These are phyloP conservation scores for Cryptosula pallasiana DNA, from an alignment of 2,888 invertebrate species.

Conservation along the genomic window DNA sequence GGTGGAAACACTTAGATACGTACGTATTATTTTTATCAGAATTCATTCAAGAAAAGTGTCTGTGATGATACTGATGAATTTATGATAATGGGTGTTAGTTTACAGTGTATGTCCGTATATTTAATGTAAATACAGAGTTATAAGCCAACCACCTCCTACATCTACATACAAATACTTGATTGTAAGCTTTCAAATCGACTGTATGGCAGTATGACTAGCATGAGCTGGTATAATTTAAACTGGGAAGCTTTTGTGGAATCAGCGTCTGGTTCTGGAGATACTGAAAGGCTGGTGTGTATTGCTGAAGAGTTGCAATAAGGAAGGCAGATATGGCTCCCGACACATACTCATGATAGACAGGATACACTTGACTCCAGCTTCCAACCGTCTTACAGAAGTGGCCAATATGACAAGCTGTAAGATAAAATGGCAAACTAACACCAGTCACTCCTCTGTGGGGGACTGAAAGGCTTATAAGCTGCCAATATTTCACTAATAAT, in stretches of 20 bases:
- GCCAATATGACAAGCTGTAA: slow-evolving; percentile 20
- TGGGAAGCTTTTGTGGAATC: neutral
- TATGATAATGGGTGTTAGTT: too few relatives aligned
- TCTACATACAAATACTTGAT: too few relatives aligned
- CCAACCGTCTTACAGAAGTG: slow-evolving; percentile 24
- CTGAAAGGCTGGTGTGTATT: slow-evolving; percentile 15
- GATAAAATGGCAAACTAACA: neutral
- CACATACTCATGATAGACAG: slow-evolving; percentile 17
- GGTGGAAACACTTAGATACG: too few relatives aligned
- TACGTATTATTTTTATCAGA: too few relatives aligned
- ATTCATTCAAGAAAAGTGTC: too few relatives aligned
- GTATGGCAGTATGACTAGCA: slow-evolving; percentile 4
- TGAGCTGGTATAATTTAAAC: neutral
- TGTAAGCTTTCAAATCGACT: neutral
- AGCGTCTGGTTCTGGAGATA: neutral
- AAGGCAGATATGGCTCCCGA: slow-evolving; percentile 22
- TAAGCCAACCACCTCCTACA: too few relatives aligned
- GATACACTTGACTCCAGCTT: slow-evolving; percentile 18
- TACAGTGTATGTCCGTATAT: too few relatives aligned
- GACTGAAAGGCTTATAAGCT: too few relatives aligned
- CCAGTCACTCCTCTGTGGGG: too few relatives aligned
- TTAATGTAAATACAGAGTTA: too few relatives aligned
- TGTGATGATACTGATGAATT: too few relatives aligned
- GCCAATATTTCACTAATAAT: too few relatives aligned
- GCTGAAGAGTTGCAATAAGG: slow-evolving; percentile 16